Evolutionary conservation across 1,140 invertebrate species (phyloP), one percentile per base, ranked within the genome.

Genomic region (Globodera rostochiensis): DNA sequence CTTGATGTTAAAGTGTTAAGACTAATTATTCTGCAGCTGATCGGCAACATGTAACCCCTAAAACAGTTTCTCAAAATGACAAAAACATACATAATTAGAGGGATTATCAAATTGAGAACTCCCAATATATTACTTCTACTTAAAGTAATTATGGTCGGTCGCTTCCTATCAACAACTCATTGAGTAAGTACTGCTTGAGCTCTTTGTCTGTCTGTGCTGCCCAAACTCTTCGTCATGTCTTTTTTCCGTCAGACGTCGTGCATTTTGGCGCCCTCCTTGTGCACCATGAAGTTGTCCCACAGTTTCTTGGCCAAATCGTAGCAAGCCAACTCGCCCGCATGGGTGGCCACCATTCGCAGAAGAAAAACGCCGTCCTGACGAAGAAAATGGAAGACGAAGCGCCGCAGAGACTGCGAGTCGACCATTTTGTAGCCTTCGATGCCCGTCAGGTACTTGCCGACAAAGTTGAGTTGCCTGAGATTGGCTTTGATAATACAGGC

Each of bases 351-450:
- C 88, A 89, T 89, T 50, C 88, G 85, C 15, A 89, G 80, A 25
- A 89, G 84, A 81, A 89, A 89, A 36, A 89, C 88, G 25, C 88
- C 88, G 79, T 89, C 88, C 67, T 89, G 88, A 69, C 86, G 67
- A 25, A 89, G 85, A 81, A 89, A 89, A 76, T 88, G 84, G 79
- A 89, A 89, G 13, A 89, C 88, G 82, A 89, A 89, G 36, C 89
- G 85, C 64, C 88, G 57, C 50, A 89, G 76, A 19, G 88, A 88
- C 83, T 89, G 88, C 19, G 88, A 89, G 74, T 89, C 88, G 25
- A 90, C 88, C 89, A 89, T 89, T 81, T 89, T 89, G 83, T 89
- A 89, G 73, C 88, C 88, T 79, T 89, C 88, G 60, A 89, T 89
- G 19, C 88, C 88, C 11, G 88, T 90, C 45, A 89, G 75, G 78